These are phyloP conservation scores for Chaitophorus viminalis DNA, from an alignment of 2,888 invertebrate species.

Conservation along the genomic window DNA sequence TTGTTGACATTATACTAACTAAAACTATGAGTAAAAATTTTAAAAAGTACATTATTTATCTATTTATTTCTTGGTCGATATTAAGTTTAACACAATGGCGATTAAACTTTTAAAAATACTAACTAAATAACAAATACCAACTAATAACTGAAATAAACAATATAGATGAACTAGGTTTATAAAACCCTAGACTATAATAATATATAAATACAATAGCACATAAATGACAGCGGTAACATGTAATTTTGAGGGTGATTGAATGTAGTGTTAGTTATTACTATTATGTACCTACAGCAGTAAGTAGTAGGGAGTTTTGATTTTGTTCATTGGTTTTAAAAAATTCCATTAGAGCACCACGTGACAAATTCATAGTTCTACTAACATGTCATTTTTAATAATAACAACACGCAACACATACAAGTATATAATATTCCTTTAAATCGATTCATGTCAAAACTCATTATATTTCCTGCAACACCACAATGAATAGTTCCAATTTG, in stretches of 20 bases:
- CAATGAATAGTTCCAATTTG: neutral
- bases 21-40: neutral
- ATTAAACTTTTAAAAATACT: neutral
- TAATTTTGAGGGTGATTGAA: no score
- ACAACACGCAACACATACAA: neutral
- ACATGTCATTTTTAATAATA: slow-evolving; percentile 34
- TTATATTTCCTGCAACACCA: slow-evolving; percentile 15
- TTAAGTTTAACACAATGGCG: neutral
- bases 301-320: no score
- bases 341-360: neutral
- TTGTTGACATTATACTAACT: neutral
- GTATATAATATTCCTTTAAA: slow-evolving; percentile 3
- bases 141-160: no score
- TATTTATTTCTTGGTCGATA: neutral
- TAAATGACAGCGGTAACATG: no score
- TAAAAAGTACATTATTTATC: neutral
- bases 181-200: no score
- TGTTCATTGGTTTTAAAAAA: neutral
- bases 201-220: no score
- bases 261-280: no score
- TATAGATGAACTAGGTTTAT: no score
- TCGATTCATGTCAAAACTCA: slow-evolving; percentile 16
- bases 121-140: no score
- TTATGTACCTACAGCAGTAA: no score
- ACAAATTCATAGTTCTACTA: neutral